Base-by-base conservation (phyloP, 2,113 vertebrate species). In the Pitta sordida region DNA sequence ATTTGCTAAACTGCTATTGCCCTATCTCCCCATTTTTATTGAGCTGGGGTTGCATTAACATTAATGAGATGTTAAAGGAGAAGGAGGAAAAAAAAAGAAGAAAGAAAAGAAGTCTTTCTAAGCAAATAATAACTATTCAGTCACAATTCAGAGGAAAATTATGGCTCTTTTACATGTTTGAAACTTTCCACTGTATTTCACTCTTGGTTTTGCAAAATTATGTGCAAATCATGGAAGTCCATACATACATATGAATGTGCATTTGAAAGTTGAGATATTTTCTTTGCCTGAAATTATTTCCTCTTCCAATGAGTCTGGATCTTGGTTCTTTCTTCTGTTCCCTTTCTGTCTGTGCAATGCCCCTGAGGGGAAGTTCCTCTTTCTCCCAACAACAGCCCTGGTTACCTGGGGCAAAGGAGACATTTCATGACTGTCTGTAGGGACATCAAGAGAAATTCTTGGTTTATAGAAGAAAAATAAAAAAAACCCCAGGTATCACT, bases 211-310 rank as follows among this genome's bases (percentile, higher is more conserved):
- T 91, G 52, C 32, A 91, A 91, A 94, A 96, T 93, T 90, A 90
- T 81, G 85, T 87, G 67, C 71, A 91, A 94, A 86, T 88, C 60
- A 88, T 90, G 79, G 71, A 91, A 93, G 44, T 37, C 69, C 59
- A 90, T 81, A 90, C 68, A 90, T 93, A 93, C n/a, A 90, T 83
- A 90, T 85, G 65, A 95, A 91, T 29, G 73, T 84, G 18, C 63
- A 27, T 52, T 56, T 27, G 34, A 94, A 94, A 95, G 70, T 69
- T 67, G 81, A 97, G 96, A 83, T 87, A 86, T 89, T 96, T 97
- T 96, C 87, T 96, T 96, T 96, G 93, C 68, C 88, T 90, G 92
- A 91, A 97, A 97, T 93, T 41, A 95, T 94, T 97, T 91, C 91
- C 62, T 86, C 32, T 85, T 96, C 86, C 80, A 91, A 52, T 30